Percentiles rank a stretch among this genome's conserved stretches.
Conservation (phyloP, 2,113 vertebrate genomes). For the Fregetta grallaria region DNA sequence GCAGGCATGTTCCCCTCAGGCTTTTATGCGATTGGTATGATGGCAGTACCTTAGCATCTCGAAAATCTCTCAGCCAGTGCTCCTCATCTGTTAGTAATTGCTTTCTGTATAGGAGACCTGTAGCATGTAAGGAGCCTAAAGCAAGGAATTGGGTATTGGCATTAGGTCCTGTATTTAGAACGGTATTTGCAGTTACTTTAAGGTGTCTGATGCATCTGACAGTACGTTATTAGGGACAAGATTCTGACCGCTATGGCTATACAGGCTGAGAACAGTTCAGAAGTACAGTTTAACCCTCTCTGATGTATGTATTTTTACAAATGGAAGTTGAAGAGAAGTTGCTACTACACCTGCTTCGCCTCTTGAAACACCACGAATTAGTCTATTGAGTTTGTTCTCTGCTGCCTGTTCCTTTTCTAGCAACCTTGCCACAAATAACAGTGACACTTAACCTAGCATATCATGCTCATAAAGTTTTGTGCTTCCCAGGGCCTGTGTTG, state of each 20-base stretch:
- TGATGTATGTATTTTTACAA: not conserved
- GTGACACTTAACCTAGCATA: not conserved
- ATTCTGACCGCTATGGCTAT: rapidly evolving
- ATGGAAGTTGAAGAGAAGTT: not conserved
- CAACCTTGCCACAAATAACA: not conserved
- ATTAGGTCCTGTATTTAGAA: too few species aligned
- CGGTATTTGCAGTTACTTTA: not conserved
- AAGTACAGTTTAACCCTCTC: not conserved
- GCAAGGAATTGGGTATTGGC: not conserved
- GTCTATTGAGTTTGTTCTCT: not conserved
- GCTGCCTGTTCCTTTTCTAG: not conserved
- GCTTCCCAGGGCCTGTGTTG: not conserved
- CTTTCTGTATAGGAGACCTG: not conserved
- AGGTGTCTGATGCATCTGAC: not conserved
- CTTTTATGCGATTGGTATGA: not conserved
- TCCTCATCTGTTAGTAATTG: not conserved
- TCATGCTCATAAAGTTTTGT: not conserved
- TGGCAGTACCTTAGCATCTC: not conserved
- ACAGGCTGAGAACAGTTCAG: not conserved
- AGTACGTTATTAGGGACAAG: not conserved
- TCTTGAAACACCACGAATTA: not conserved
- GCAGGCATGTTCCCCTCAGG: not conserved
- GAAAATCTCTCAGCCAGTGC: not conserved
- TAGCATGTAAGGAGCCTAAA: not conserved
- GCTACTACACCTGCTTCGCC: not conserved